These are phyloP conservation scores for Sylvicola fuscatus DNA, from an alignment of 2,888 invertebrate genomes.

Conservation along the genomic window DNA sequence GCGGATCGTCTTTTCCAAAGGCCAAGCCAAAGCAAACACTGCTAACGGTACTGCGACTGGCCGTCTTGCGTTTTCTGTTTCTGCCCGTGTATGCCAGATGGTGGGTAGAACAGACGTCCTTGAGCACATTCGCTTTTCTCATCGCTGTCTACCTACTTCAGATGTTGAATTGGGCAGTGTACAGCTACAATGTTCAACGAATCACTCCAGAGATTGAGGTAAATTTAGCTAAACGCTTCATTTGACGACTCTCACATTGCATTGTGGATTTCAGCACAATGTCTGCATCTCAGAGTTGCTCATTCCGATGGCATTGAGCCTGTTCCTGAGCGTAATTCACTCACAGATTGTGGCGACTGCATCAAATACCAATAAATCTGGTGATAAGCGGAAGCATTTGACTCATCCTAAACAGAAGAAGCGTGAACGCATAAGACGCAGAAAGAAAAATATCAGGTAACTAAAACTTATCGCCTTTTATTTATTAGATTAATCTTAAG, in stretches of 20 bases:
- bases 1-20: conserved; percentile 92
- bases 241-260: background rate
- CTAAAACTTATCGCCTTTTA: too few relatives aligned
- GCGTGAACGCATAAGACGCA: conserved; percentile 16
- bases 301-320: conserved; percentile 50
- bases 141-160: conserved; percentile 61
- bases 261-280: conserved; percentile 23
- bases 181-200: conserved; percentile 20
- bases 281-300: conserved; percentile 46
- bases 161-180: conserved; percentile 25
- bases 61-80: conserved; percentile 59
- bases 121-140: conserved; percentile 49
- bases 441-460: conserved; percentile 22
- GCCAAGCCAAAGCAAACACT: conserved; percentile 86
- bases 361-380: conserved; percentile 17
- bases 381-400: conserved; percentile 16
- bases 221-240: conserved; percentile 1
- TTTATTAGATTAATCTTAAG: too few relatives aligned
- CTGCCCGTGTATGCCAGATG: conserved; percentile 70
- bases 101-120: conserved; percentile 82
- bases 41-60: conserved; percentile 64
- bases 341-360: conserved; percentile 59
- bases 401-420: conserved; percentile 15
- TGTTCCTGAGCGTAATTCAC: conserved; percentile 53
- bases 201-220: conserved; percentile 8